Conservation (phyloP, 2,797 vertebrate genomes). For the Myripristis jacobus region DNA sequence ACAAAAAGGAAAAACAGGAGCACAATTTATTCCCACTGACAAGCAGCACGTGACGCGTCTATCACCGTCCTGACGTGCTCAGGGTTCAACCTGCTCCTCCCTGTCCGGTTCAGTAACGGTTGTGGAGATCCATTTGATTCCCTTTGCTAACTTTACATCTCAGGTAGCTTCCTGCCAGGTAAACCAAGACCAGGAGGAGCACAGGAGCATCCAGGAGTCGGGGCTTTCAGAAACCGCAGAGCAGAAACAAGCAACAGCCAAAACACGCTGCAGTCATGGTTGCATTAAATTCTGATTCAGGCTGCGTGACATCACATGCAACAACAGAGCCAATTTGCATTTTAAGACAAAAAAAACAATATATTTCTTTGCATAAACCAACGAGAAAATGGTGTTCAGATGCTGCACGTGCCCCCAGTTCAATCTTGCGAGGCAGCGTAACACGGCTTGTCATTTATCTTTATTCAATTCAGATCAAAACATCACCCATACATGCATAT, state of each 20-base stretch:
- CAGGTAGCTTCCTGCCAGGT: not conserved
- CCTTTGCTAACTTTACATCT: not conserved
- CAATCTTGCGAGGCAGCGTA: not conserved
- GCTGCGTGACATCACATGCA: not conserved
- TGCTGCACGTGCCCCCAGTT: not conserved
- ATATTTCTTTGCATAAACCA: not conserved
- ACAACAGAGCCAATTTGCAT: not conserved
- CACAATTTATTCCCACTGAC: not conserved
- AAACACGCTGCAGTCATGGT: not conserved
- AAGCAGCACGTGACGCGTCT: conserved; percentile 29
- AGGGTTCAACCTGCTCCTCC: conserved; percentile 4
- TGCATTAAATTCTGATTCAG: too few relatives aligned
- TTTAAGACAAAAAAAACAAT: not conserved
- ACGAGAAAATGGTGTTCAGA: not conserved
- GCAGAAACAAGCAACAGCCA: conserved; percentile 5
- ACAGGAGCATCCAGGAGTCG: not conserved
- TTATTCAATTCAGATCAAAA: conserved; percentile 27
- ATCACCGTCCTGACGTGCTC: not conserved
- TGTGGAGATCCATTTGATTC: not conserved
- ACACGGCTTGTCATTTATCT: conserved; percentile 5
- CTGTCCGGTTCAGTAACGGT: not conserved
- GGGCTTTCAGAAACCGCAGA: not conserved
- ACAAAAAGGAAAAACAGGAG: not conserved
- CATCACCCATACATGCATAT: conserved; percentile 1
- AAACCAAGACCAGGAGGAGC: not conserved